These are phyloP conservation scores for Netelia virgata DNA, from an alignment of 2,888 invertebrate species.

Conservation along the genomic window DNA sequence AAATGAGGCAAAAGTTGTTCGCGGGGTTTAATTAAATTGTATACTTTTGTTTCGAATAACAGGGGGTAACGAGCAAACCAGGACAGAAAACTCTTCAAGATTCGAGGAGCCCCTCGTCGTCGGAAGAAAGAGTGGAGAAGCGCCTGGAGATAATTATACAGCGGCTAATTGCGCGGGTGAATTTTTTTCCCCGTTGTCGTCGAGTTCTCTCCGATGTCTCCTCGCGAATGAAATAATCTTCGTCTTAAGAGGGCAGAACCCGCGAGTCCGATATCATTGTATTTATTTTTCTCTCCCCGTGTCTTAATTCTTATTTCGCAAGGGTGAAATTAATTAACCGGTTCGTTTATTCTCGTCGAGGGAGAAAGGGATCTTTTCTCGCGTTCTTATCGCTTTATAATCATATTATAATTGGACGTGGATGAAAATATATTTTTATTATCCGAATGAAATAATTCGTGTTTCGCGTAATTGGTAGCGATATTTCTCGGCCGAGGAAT, in stretches of 20 bases:
- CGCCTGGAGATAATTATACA: conserved; percentile 77
- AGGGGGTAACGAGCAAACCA: conserved; percentile 25
- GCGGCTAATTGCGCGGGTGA: conserved; percentile 76
- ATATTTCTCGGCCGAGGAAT: background rate
- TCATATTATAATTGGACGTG: conserved; percentile 17
- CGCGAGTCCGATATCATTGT: conserved; percentile 31
- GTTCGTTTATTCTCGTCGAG: conserved; percentile 28
- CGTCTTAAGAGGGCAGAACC: conserved; percentile 20
- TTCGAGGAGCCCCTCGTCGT: background rate
- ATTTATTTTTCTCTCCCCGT: conserved; percentile 21
- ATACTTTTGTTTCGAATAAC: conserved; percentile 70
- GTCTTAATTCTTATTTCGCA: conserved; percentile 12
- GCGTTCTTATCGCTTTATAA: background rate
- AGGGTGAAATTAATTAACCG: conserved; percentile 49
- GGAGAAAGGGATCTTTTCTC: conserved; percentile 3
- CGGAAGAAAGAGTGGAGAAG: conserved; percentile 27
- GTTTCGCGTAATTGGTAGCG: conserved; percentile 14
- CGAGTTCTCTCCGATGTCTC: conserved; percentile 14
- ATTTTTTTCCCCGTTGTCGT: conserved; percentile 49
- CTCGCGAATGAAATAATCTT: conserved; percentile 76
- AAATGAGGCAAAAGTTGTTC: conserved; percentile 74
- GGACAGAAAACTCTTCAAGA: background rate
- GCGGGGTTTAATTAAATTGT: conserved; percentile 68
- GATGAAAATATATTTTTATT: conserved; percentile 14
- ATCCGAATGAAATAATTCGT: conserved; percentile 28